Base-by-base conservation (phyloP, 2,888 invertebrate species). In the Nebria brevicollis region DNA sequence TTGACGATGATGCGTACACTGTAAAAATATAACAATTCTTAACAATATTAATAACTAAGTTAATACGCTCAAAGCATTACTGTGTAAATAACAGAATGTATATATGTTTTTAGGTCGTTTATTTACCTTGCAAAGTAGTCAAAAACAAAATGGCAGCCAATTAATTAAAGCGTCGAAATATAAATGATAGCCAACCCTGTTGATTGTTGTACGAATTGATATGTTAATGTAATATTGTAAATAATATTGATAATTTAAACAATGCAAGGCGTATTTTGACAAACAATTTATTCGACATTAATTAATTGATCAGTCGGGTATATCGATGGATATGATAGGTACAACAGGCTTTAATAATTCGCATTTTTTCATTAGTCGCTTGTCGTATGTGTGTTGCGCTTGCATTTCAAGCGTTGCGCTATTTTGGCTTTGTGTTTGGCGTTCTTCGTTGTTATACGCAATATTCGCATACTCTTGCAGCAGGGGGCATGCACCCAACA, bases 381-480 rank as follows among this genome's bases (percentile, higher is more conserved):
- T 85, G 89, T 93, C 85, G 87, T 89, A 85, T 85, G 86, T 66
- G 89, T 89, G 20, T 88, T 91, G 88, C 88, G 90, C 85, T 89
- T 89, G 88, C 89, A 90, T 72, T 90, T 91, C 86, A 82, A 89
- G 82, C 82, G 88, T 88, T 41, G 91, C 86, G 84, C 90, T 86
- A 87, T 88, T 91, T 86, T 83, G 88, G 86, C 82, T 87, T 86
- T 86, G 87, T 20, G 73, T 66, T 64, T 81, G 81, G 3, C 77
- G 72, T 86, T 88, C 89, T 86, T 93, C 95, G 84, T 93, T 94
- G 88, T 94, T 94, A 89, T 99, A 99, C 6, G 98, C 97, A 85
- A 99, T 98, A 89, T 99, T 99, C 25, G 98, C 99, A 89, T 99
- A 99, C 88, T 99, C 98, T 91, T 98, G 98, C 72, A 99, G 92